Conservation (phyloP, 2,888 invertebrate species). For the Hydroisotoma schaefferi region DNA sequence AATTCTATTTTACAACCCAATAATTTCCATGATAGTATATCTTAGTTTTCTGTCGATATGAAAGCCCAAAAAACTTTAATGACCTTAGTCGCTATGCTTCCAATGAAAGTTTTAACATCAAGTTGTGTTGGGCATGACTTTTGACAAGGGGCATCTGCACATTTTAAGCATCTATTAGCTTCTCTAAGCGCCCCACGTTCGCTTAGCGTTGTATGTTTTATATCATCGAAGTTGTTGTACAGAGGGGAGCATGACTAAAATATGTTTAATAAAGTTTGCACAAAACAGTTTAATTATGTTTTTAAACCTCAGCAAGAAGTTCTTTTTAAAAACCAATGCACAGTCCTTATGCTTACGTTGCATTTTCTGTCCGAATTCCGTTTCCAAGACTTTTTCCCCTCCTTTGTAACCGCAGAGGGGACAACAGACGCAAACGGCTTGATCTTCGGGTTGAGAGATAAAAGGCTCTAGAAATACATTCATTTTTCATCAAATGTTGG, state of each 20-base stretch:
- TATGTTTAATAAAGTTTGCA: neutral
- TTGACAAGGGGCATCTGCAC: conserved; percentile 95
- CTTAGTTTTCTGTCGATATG: neutral
- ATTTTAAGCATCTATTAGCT: conserved; percentile 83
- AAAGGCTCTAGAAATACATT: conserved; percentile 87
- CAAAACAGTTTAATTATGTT: neutral
- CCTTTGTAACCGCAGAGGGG: conserved; percentile 81
- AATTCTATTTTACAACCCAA: conserved; percentile 65
- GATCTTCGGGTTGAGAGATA: conserved; percentile 79
- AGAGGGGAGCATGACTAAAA: conserved; percentile 63
- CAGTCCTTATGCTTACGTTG: conserved; percentile 58
- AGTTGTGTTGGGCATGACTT: conserved; percentile 98
- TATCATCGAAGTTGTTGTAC: conserved; percentile 89
- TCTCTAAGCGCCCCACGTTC: conserved; percentile 90
- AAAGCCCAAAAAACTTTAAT: neutral
- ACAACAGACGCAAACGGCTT: conserved; percentile 71
- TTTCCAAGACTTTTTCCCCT: conserved; percentile 91
- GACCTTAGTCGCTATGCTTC: conserved; percentile 91
- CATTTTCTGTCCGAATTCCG: conserved; percentile 82
- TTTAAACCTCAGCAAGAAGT: neutral
- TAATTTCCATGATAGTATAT: neutral
- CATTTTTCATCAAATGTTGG: too few species aligned
- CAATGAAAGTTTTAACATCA: conserved; percentile 94
- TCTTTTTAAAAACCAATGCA: neutral
- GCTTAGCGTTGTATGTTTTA: conserved; percentile 94